These are phyloP conservation scores for Lerema accius DNA, from an alignment of 1,140 invertebrate species.

Conservation along the genomic window DNA sequence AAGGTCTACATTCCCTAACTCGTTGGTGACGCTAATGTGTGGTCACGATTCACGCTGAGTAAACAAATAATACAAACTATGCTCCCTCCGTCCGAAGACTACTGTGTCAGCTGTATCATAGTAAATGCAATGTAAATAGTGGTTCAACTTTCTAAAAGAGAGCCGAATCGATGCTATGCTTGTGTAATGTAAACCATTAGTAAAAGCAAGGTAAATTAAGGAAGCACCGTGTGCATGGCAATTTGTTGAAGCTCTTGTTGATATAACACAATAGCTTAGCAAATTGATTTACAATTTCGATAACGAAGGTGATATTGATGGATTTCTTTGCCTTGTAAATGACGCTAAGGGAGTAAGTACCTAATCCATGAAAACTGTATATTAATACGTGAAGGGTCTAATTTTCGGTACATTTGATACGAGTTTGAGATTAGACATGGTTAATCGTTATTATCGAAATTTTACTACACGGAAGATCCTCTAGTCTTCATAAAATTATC, in stretches of 20 bases:
- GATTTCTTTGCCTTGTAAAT: too few relatives aligned
- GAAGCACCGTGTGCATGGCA: not conserved
- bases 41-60: constrained; percentile 25
- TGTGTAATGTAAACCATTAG: constrained; percentile 13
- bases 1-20: constrained; percentile 10
- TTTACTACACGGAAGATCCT: too few relatives aligned
- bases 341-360: too few relatives aligned
- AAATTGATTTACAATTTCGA: not conserved
- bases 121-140: constrained; percentile 25
- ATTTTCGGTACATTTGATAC: too few relatives aligned
- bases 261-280: not conserved
- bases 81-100: constrained; percentile 24
- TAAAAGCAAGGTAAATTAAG: constrained; percentile 15
- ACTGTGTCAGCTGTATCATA: constrained; percentile 30
- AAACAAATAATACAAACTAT: constrained; percentile 26
- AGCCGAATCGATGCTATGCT: constrained; percentile 2
- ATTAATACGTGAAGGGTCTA: too few relatives aligned
- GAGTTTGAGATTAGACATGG: too few relatives aligned
- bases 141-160: constrained; percentile 23
- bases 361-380: too few relatives aligned
- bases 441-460: too few relatives aligned
- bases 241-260: too few relatives aligned
- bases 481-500: too few relatives aligned
- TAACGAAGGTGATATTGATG: not conserved
- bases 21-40: constrained; percentile 17